phyloP scores from a whole-genome alignment of 2,797 vertebrate species.

The Micropoecilia bifurca region DNA sequence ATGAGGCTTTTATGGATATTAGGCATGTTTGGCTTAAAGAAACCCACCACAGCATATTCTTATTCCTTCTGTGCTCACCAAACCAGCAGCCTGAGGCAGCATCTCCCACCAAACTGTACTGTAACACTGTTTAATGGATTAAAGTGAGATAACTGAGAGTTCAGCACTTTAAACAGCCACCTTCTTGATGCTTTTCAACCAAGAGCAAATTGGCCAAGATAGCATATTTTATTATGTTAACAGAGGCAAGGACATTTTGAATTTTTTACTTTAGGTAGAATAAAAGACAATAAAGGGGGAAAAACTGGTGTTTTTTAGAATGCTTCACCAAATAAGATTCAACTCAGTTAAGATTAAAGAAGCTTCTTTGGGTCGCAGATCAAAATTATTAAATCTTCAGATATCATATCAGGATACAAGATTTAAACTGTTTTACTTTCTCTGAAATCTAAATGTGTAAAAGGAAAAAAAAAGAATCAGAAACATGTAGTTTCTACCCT shows the following conservation, averaged over 20 bases:
- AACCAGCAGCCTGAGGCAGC: conserved; percentile 46
- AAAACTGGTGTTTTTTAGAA: background rate
- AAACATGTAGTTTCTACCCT: background rate
- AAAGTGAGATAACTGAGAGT: conserved; percentile 33
- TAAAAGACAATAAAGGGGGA: conserved; percentile 12
- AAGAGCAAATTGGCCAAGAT: conserved; percentile 20
- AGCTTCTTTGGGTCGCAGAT: background rate
- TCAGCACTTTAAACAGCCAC: conserved; percentile 35
- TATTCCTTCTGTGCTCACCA: conserved; percentile 41
- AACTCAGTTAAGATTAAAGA: background rate
- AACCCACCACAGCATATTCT: conserved; percentile 50
- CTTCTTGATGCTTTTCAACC: conserved; percentile 34
- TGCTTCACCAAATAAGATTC: conserved; percentile 21
- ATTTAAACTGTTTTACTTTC: background rate
- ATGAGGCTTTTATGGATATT: conserved; percentile 59
- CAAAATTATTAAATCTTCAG: background rate
- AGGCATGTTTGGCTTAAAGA: conserved; percentile 31
- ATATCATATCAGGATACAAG: background rate
- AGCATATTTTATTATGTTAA: conserved; percentile 28
- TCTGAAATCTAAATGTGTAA: background rate
- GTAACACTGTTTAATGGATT: conserved; percentile 28
- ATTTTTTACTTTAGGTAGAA: conserved; percentile 20
- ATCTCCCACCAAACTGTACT: conserved; percentile 30
- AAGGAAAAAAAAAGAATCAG: background rate
- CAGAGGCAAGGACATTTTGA: conserved; percentile 15